These are phyloP conservation scores for Triops longicaudatus DNA, from an alignment of 1,140 invertebrate genomes.

Conservation along the genomic window DNA sequence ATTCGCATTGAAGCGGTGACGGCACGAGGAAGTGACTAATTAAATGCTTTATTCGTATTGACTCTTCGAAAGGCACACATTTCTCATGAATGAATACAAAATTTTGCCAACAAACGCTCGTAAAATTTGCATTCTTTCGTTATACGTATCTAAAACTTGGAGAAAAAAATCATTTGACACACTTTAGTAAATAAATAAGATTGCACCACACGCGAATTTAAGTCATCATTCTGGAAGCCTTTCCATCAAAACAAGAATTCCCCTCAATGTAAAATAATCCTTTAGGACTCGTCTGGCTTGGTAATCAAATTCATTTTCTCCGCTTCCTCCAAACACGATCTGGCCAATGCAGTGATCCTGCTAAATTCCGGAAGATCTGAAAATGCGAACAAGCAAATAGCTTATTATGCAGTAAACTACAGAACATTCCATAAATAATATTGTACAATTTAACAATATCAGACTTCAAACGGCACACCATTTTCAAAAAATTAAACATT, in stretches of 20 bases:
- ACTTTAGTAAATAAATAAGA: neutral
- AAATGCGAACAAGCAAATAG: neutral
- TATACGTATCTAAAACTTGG: neutral
- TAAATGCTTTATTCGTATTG: neutral
- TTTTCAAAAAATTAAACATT: too few species aligned
- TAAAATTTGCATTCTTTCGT: slow-evolving; percentile 10
- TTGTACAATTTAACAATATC: neutral
- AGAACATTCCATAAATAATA: too few species aligned
- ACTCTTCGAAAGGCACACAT: neutral
- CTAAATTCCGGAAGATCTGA: neutral
- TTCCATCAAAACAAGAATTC: neutral
- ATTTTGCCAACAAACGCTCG: neutral
- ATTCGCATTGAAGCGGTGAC: neutral
- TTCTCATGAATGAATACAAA: neutral
- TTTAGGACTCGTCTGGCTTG: neutral
- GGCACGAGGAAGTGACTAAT: neutral
- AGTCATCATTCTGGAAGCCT: neutral
- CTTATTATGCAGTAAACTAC: too few species aligned
- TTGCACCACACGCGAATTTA: neutral
- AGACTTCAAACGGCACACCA: neutral
- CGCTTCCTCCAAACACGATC: neutral
- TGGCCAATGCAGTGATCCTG: neutral
- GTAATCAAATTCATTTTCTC: neutral
- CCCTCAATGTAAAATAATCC: neutral
- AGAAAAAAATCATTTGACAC: neutral